Evolutionary conservation across 2,888 invertebrate genomes (phyloP), one percentile per base, ranked within the genome.

Genomic region (Heliothis peltigera): DNA sequence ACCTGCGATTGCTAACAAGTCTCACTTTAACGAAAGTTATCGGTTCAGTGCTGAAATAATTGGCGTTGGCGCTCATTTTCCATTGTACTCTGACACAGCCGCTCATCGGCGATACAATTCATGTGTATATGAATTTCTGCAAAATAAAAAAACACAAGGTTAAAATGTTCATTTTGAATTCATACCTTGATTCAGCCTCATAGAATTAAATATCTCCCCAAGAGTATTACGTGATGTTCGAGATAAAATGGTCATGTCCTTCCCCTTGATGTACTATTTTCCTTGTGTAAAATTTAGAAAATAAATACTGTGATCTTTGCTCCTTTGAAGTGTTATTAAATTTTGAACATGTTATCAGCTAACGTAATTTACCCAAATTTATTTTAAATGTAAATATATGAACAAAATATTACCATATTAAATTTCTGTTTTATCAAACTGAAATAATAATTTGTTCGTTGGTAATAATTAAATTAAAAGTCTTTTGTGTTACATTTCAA

Each of bases 41-140:
- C 56, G 49, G 76, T 71, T 73, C 53, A 70, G 60, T 64, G 48
- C 54, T 57, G 53, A 64, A 70, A 76, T 73, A 76, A 76, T 73
- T 73, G 71, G 46, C 48, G 46, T 48, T 8, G 52, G 59, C 77
- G 22, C 28, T 55, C 56, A 58, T 64, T 73, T 59, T 54, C 46
- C 71, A 52, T 48, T 59, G 35, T 57, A 47, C 15, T 64, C 48
- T 19, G 51, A 63, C 63, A 32, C 21, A 57, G 55, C 18, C 51
- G 54, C 43, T 75, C 76, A 75, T 56, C 59, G 22, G n/a, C 18
- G 25, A 44, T 60, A 60, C 10, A 57, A 49, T 55, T 46, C 25
- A 56, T 43, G 47, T 68, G 21, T 70, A 17, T 64, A 35, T 56
- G 25, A 28, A 44, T 54, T 32, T 59, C 10, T 55, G 42, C 42